These are phyloP conservation scores for Aleiodes alternator DNA, from an alignment of 2,888 invertebrate genomes.

Conservation along the genomic window DNA sequence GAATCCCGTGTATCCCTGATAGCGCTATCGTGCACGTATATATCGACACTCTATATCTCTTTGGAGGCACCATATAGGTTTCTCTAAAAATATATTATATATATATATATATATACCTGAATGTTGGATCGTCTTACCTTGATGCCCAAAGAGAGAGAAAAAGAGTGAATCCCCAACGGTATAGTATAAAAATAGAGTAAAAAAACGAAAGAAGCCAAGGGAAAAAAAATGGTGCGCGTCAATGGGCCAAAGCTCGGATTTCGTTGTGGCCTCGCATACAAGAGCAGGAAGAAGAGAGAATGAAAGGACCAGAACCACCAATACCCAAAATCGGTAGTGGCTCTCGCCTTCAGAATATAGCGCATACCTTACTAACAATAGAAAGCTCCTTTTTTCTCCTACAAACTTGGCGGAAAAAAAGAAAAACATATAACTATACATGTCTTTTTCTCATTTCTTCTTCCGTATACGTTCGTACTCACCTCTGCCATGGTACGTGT, in stretches of 20 bases:
- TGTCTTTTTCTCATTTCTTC: constrained; percentile 23
- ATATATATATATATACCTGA: neutral
- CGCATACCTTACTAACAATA: constrained; percentile 23
- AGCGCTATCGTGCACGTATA: no score
- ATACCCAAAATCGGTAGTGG: constrained; percentile 23
- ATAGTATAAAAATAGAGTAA: constrained; percentile 23
- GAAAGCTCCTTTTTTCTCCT: neutral
- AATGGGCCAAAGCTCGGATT: constrained; percentile 26
- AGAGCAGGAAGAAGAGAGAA: neutral
- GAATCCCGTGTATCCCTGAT: no score
- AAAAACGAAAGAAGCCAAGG: constrained; percentile 29
- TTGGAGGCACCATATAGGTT: neutral
- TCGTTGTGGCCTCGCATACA: constrained; percentile 6
- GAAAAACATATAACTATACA: neutral
- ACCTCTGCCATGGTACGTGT: constrained; percentile 27
- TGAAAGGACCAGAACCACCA: neutral
- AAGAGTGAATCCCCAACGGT: neutral
- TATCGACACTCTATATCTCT: no score
- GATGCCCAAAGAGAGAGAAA: neutral
- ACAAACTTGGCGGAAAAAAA: neutral
- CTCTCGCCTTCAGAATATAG: constrained; percentile 3
- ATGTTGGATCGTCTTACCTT: neutral
- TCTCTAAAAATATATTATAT: neutral
- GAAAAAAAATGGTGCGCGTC: constrained; percentile 34
- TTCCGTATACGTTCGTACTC: constrained; percentile 28